Conservation (phyloP, 2,113 vertebrate genomes). For the Budorcas taxicolor region DNA sequence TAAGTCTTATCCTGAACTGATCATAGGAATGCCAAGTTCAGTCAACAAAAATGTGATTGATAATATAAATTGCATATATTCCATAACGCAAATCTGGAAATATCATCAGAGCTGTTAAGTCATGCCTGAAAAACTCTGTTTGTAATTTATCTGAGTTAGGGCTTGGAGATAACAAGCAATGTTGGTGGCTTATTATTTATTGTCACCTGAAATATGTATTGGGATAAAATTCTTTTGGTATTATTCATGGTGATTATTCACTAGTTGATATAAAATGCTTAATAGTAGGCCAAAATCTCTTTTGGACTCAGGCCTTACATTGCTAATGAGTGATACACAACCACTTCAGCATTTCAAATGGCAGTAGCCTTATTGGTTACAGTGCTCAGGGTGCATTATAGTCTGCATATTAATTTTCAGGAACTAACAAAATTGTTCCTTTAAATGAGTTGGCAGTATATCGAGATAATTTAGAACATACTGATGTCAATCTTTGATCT, state of each 20-base stretch:
- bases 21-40: background rate
- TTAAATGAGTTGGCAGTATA: conserved; percentile 20
- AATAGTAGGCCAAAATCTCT: conserved; percentile 5
- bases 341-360: background rate
- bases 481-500: background rate
- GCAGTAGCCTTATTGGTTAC: background rate
- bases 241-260: background rate
- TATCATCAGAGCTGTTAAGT: background rate
- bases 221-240: conserved; percentile 42
- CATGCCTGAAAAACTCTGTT: background rate
- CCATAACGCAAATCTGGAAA: background rate
- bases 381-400: background rate
- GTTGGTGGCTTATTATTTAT: background rate
- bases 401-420: conserved; percentile 44
- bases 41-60: background rate
- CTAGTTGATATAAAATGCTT: conserved; percentile 31
- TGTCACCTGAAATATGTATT: background rate
- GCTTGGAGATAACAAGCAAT: background rate
- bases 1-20: background rate
- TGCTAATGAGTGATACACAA: background rate
- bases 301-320: background rate
- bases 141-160: conserved; percentile 5
- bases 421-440: background rate
- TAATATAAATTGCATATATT: background rate
- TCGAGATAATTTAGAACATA: conserved; percentile 10